These are phyloP conservation scores for Campylomormyrus numenius DNA, from an alignment of 2,113 vertebrate species.

Conservation along the genomic window DNA sequence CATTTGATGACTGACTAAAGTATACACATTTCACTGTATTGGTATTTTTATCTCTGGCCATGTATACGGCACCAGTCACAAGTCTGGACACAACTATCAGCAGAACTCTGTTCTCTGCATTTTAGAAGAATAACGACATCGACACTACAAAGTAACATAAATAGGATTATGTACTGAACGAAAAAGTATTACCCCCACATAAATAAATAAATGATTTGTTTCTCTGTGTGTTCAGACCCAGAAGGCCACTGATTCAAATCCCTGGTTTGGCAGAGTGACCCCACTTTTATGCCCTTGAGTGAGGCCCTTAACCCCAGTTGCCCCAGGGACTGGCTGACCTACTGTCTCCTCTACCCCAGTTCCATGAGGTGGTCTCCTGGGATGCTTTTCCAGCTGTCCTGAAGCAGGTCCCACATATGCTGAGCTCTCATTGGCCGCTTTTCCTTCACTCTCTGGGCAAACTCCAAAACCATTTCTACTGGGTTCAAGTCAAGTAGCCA, in stretches of 20 bases:
- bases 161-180: not conserved
- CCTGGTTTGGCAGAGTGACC: not conserved
- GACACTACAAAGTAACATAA: not conserved
- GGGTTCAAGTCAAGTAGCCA: too few relatives aligned
- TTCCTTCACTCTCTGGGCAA: too few relatives aligned
- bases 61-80: not conserved
- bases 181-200: not conserved
- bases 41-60: not conserved
- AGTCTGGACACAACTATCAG: not conserved
- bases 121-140: not conserved
- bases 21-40: not conserved
- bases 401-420: too few relatives aligned
- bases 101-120: not conserved
- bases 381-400: too few relatives aligned
- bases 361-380: too few relatives aligned
- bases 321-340: too few relatives aligned
- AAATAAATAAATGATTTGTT: not conserved
- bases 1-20: not conserved
- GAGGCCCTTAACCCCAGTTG: too few relatives aligned
- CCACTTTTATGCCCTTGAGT: too few relatives aligned
- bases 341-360: too few relatives aligned
- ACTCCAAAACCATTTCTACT: too few relatives aligned
- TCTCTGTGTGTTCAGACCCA: not conserved
- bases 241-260: not conserved
- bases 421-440: too few relatives aligned